Conservation (phyloP, 2,888 invertebrate genomes). For the Polyploca ridens region DNA sequence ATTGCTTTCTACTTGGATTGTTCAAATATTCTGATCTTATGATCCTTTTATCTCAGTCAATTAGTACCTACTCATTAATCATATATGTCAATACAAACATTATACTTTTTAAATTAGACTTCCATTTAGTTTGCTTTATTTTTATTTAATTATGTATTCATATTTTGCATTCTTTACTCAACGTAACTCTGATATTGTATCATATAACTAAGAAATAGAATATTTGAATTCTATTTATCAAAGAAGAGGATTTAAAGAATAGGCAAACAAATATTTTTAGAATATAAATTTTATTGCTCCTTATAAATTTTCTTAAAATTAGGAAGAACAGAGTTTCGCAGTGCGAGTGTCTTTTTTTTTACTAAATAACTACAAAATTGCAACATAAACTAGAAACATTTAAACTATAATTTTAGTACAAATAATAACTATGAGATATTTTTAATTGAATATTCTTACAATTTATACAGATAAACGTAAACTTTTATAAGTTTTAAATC, state of each 20-base stretch:
- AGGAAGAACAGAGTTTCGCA: slow-evolving; percentile 78
- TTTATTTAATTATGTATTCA: too few relatives aligned
- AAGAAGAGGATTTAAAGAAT: slow-evolving; percentile 17
- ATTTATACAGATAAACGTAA: slow-evolving; percentile 73
- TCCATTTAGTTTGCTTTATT: too few relatives aligned
- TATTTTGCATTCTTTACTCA: too few relatives aligned
- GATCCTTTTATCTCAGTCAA: too few relatives aligned
- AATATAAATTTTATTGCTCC: slow-evolving; percentile 81
- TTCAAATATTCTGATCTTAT: too few relatives aligned
- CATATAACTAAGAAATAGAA: too few relatives aligned
- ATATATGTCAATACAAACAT: too few relatives aligned
- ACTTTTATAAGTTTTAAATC: slow-evolving; percentile 44
- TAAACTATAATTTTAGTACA: slow-evolving; percentile 72
- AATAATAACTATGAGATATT: slow-evolving; percentile 75
- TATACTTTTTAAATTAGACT: too few relatives aligned
- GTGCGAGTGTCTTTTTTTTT: slow-evolving; percentile 68
- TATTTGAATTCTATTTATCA: not conserved
- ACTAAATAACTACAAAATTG: slow-evolving; percentile 61
- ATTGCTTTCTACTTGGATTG: too few relatives aligned
- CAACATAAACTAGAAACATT: slow-evolving; percentile 65
- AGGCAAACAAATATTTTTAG: slow-evolving; percentile 46
- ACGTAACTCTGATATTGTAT: too few relatives aligned
- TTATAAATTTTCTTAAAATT: slow-evolving; percentile 82
- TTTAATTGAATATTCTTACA: slow-evolving; percentile 67
- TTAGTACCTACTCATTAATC: too few relatives aligned